Evolutionary conservation across 53 echinoderm and acorn worm genomes (phyloP).

Genomic region (Zoroaster sp.): DNA sequence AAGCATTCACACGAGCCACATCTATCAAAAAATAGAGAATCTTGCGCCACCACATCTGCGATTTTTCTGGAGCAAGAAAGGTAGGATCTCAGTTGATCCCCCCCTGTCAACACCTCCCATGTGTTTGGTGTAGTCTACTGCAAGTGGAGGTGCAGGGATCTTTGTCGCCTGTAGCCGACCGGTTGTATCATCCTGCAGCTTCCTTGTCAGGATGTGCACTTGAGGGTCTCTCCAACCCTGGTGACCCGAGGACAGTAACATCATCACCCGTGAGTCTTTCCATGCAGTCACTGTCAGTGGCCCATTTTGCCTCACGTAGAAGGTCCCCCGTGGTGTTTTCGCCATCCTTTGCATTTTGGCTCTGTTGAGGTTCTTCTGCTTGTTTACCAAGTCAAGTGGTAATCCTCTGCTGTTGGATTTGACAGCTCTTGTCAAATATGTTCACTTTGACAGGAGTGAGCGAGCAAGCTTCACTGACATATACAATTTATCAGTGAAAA

Average conservation of each 20-base stretch:
- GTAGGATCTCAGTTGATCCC: too few relatives aligned
- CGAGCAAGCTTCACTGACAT: background rate
- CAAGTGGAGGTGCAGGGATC: too few relatives aligned
- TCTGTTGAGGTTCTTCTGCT: background rate
- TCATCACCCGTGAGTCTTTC: background rate
- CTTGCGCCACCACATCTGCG: too few relatives aligned
- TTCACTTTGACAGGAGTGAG: background rate
- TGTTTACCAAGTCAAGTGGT: background rate
- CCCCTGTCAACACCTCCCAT: too few relatives aligned
- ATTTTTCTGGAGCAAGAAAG: too few relatives aligned
- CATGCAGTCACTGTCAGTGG: conserved; percentile 9
- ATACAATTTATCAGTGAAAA: too few relatives aligned
- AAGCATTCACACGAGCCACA: too few relatives aligned
- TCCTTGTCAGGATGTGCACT: conserved; percentile 39
- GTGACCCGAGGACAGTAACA: conserved; percentile 50
- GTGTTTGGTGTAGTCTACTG: too few relatives aligned
- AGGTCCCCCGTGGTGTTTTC: background rate
- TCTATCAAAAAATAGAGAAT: too few relatives aligned
- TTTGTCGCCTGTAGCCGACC: background rate
- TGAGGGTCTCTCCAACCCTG: conserved; percentile 8
- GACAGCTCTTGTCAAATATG: background rate
- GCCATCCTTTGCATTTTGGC: background rate
- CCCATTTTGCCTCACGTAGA: conserved; percentile 14
- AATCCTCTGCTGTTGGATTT: conserved; percentile 15
- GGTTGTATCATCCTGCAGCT: conserved; percentile 1